Conservation (phyloP, 2,797 vertebrate species). For the Dendrocincla fuliginosa region DNA sequence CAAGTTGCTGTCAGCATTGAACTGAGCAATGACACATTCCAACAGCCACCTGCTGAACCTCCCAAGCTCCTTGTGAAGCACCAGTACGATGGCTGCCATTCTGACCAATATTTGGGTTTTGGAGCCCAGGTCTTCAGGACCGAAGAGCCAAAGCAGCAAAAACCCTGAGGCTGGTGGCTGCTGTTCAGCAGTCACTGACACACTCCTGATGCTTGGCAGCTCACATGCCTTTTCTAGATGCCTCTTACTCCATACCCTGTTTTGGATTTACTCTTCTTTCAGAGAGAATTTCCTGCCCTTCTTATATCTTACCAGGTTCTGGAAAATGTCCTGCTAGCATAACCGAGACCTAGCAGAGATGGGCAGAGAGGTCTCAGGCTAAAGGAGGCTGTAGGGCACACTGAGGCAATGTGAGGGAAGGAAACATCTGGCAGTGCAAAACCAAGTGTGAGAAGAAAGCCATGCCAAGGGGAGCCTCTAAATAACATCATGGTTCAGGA, state of each 20-base stretch:
- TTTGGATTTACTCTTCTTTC: neutral
- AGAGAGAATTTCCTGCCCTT: neutral
- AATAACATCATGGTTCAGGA: neutral
- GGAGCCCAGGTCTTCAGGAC: neutral
- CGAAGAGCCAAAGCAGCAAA: neutral
- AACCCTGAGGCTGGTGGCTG: neutral
- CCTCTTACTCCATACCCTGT: neutral
- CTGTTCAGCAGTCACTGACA: neutral
- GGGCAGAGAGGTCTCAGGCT: accelerated
- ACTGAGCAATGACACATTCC: neutral
- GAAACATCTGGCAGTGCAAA: neutral
- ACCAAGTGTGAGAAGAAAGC: accelerated
- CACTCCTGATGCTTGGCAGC: neutral
- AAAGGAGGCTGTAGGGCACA: neutral
- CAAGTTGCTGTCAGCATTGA: neutral
- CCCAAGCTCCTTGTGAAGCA: neutral
- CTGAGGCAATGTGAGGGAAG: neutral
- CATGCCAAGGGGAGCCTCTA: neutral
- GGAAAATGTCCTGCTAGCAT: accelerated
- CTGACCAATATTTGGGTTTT: neutral
- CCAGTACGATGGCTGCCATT: neutral
- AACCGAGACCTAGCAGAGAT: neutral
- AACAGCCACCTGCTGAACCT: neutral
- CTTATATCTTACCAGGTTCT: neutral
- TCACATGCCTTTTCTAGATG: neutral